These are phyloP conservation scores for Leptura quadrifasciata DNA, from an alignment of 2,888 invertebrate genomes.

Conservation along the genomic window DNA sequence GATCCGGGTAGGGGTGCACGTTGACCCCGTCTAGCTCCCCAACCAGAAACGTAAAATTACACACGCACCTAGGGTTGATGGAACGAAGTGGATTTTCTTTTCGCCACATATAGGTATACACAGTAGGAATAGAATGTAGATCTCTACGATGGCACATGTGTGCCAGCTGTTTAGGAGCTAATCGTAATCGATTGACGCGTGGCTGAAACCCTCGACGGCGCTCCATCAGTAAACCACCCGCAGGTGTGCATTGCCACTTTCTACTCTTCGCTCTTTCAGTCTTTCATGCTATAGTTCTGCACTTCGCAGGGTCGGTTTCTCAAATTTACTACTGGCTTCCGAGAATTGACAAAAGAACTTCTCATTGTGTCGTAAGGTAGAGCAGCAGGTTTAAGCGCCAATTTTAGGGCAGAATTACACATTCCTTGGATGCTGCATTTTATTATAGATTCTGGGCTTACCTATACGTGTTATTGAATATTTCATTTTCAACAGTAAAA, in stretches of 20 bases:
- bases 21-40: no score
- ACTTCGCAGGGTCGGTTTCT: slow-evolving; percentile 40
- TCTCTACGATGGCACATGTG: slow-evolving; percentile 38
- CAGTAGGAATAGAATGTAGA: slow-evolving; percentile 23
- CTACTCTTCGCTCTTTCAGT: slow-evolving; percentile 38
- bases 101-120: background rate
- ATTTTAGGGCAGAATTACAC: background rate
- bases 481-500: no score
- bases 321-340: slow-evolving; percentile 40
- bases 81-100: background rate
- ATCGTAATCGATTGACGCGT: slow-evolving; percentile 69
- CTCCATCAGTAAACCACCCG: slow-evolving; percentile 62
- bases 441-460: no score
- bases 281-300: slow-evolving; percentile 34
- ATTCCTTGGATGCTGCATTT: slow-evolving; percentile 4
- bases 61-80: background rate
- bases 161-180: slow-evolving; percentile 46
- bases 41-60: background rate
- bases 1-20: no score
- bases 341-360: slow-evolving; percentile 31
- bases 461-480: no score
- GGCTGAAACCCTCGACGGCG: slow-evolving; percentile 54
- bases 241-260: slow-evolving; percentile 57
- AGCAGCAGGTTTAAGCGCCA: slow-evolving; percentile 35
- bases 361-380: slow-evolving; percentile 21